Conservation (phyloP, 2,113 vertebrate species). For the Psilopsiagon aurifrons region DNA sequence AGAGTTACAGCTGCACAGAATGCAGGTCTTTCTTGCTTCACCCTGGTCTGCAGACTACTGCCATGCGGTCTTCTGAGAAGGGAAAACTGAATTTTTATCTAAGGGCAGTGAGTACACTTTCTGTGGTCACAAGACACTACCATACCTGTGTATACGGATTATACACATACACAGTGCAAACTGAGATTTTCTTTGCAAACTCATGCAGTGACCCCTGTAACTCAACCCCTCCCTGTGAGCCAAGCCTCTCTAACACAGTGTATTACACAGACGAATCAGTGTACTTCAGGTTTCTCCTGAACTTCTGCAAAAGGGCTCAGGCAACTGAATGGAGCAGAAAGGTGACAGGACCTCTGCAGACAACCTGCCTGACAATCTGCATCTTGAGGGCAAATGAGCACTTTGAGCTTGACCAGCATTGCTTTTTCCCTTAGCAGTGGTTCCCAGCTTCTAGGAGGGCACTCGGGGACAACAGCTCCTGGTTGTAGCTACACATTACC, state of each 20-base stretch:
- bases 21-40: rapidly evolving
- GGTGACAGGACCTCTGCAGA: background rate
- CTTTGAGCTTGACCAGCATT: background rate
- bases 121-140: background rate
- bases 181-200: background rate
- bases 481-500: background rate
- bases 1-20: rapidly evolving
- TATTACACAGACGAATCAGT: background rate
- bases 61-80: background rate
- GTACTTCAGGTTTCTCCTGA: background rate
- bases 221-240: background rate
- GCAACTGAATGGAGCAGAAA: rapidly evolving
- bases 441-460: background rate
- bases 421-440: background rate
- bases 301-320: background rate
- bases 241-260: rapidly evolving
- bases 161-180: rapidly evolving
- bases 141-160: rapidly evolving
- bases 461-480: background rate
- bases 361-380: rapidly evolving
- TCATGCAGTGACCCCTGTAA: background rate
- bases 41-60: background rate
- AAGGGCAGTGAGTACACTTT: background rate
- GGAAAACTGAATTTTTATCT: background rate
- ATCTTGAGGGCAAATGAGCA: background rate